phyloP scores from a whole-genome alignment of 2,888 invertebrate species.

The Tetragonula carbonaria region DNA sequence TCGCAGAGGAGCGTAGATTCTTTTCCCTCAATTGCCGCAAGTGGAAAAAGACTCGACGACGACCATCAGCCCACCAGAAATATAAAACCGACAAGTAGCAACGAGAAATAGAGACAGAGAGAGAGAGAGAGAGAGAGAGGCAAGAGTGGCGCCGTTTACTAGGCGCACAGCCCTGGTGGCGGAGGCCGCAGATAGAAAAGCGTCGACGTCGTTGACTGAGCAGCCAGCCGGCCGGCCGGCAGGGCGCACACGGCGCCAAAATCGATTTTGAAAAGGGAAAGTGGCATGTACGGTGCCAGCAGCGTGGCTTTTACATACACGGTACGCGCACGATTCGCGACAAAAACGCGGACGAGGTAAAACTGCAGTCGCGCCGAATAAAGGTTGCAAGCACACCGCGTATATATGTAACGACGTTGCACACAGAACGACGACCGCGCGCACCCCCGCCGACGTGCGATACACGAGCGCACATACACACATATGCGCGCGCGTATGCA shows the following conservation, averaged over 20 bases:
- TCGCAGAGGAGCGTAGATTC: too few species aligned
- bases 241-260: slow-evolving; percentile 75
- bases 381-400: slow-evolving; percentile 43
- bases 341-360: slow-evolving; percentile 62
- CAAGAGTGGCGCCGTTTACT: slow-evolving; percentile 16
- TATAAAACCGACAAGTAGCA: background rate
- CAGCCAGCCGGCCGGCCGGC: slow-evolving; percentile 45
- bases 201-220: slow-evolving; percentile 71
- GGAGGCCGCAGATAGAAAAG: slow-evolving; percentile 30
- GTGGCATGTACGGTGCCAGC: slow-evolving; percentile 72
- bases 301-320: slow-evolving; percentile 64
- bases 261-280: slow-evolving; percentile 82
- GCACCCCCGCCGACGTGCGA: background rate
- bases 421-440: background rate
- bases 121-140: background rate
- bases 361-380: slow-evolving; percentile 56
- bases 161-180: slow-evolving; percentile 58
- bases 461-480: slow-evolving; percentile 1
- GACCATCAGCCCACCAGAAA: too few species aligned
- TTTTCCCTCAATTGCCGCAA: too few species aligned
- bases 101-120: too few species aligned
- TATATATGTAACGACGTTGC: slow-evolving; percentile 13
- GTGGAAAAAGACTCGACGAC: too few species aligned
- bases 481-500: too few species aligned
- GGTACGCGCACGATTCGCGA: slow-evolving; percentile 51